These are phyloP conservation scores for Pachypanchax playfairii DNA, from an alignment of 2,113 vertebrate species.

Conservation along the genomic window DNA sequence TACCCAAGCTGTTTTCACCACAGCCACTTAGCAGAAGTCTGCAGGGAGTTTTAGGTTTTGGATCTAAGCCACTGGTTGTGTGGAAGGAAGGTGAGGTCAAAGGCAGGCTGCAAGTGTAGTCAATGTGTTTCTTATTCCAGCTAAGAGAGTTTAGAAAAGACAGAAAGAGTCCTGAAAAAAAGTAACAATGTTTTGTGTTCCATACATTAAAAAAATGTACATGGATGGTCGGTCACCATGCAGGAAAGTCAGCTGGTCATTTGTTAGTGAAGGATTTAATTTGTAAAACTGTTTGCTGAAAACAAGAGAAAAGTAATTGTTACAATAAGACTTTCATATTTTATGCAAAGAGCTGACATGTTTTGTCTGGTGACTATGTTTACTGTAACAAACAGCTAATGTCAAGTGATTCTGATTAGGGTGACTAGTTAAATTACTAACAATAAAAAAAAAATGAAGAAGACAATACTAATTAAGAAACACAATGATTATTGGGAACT, in stretches of 20 bases:
- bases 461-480: no score
- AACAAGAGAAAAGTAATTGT: slow-evolving; percentile 19
- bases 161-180: slow-evolving; percentile 64
- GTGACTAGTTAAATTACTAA: no score
- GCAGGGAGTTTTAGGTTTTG: slow-evolving; percentile 53
- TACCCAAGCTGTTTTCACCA: slow-evolving; percentile 37
- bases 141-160: slow-evolving; percentile 42
- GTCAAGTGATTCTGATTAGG: background rate
- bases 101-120: slow-evolving; percentile 44
- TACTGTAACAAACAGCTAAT: background rate
- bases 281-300: slow-evolving; percentile 38
- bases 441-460: no score
- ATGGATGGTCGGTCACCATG: slow-evolving; percentile 72
- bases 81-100: slow-evolving; percentile 72
- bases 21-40: slow-evolving; percentile 49
- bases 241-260: slow-evolving; percentile 54
- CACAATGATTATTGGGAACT: no score
- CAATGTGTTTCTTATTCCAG: slow-evolving; percentile 25
- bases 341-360: background rate
- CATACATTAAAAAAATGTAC: slow-evolving; percentile 62
- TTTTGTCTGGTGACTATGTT: background rate
- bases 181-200: slow-evolving; percentile 65
- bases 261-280: slow-evolving; percentile 42
- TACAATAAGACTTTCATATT: slow-evolving; percentile 1
- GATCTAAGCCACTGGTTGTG: slow-evolving; percentile 40